These are phyloP conservation scores for Conomelus anceps DNA, from an alignment of 2,888 invertebrate genomes.

Conservation along the genomic window DNA sequence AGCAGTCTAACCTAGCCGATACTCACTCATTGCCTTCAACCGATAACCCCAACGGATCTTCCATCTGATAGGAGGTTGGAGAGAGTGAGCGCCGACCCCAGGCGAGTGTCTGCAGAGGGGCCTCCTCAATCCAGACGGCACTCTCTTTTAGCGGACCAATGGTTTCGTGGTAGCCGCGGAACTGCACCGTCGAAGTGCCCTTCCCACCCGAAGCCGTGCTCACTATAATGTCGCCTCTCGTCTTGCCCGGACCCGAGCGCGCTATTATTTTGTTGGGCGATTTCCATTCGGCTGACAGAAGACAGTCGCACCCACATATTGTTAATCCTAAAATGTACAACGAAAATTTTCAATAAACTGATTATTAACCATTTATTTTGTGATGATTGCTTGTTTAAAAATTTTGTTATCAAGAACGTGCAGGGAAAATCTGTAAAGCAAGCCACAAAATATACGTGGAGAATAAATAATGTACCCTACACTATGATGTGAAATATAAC, in stretches of 20 bases:
- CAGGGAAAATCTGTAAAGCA: no score
- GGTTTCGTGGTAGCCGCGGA: constrained; percentile 71
- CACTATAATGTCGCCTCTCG: constrained; percentile 85
- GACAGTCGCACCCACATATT: constrained; percentile 93
- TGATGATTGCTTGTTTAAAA: no score
- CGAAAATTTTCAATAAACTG: no score
- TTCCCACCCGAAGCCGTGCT: constrained; percentile 79
- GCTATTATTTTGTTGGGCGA: constrained; percentile 95
- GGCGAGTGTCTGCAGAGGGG: constrained; percentile 69
- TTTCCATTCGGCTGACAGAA: constrained; percentile 95
- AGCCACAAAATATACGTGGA: no score
- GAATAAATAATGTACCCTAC: no score
- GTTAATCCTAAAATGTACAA: constrained; percentile 64
- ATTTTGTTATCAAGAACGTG: no score
- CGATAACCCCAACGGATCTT: constrained; percentile 88
- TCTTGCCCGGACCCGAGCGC: constrained; percentile 85
- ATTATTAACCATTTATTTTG: no score
- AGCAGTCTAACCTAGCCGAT: no score
- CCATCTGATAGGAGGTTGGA: constrained; percentile 77
- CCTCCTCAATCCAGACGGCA: constrained; percentile 98
- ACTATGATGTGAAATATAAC: no score
- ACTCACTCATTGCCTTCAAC: constrained; percentile 79
- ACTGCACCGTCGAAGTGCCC: constrained; percentile 81
- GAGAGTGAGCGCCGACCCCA: constrained; percentile 82
- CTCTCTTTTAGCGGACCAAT: constrained; percentile 94